Percentiles rank a stretch among this genome's conserved stretches.
Evolutionary conservation across 2,797 vertebrate species (phyloP).

Genomic region (Falco peregrinus): DNA sequence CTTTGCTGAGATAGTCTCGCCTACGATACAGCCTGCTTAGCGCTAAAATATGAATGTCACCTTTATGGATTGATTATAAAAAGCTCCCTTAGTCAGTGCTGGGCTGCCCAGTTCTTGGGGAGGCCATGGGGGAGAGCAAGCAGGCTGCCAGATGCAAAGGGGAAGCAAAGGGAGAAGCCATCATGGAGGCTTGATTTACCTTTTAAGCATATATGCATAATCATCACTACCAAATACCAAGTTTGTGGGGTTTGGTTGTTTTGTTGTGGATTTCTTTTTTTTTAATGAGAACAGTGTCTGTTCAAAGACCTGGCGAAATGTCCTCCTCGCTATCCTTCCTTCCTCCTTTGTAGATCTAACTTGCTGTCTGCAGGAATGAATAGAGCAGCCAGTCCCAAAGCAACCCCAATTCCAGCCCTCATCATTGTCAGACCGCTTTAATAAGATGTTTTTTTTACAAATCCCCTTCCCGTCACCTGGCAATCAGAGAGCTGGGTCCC

Average conservation of each 20-base stretch:
- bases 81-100: background rate
- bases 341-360: constrained; percentile 34
- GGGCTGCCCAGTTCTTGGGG: background rate
- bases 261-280: background rate
- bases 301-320: background rate
- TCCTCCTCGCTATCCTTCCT: background rate
- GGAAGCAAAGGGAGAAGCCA: constrained; percentile 31
- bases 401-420: background rate
- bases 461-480: background rate
- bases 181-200: constrained; percentile 33
- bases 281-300: background rate
- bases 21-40: constrained; percentile 38
- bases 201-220: background rate
- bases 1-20: constrained; percentile 46
- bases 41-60: constrained; percentile 65
- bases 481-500: background rate
- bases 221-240: background rate
- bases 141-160: background rate
- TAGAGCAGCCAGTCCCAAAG: background rate
- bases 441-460: background rate
- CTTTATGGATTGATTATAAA: constrained; percentile 46
- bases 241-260: background rate
- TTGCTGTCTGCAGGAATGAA: background rate
- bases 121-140: constrained; percentile 17
- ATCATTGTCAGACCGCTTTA: background rate